A percentile compares a stretch with the other conserved stretches of the same genome.
Evolutionary conservation across 2,113 vertebrate species (phyloP).

Genomic region (Rousettus leschenaultii): DNA sequence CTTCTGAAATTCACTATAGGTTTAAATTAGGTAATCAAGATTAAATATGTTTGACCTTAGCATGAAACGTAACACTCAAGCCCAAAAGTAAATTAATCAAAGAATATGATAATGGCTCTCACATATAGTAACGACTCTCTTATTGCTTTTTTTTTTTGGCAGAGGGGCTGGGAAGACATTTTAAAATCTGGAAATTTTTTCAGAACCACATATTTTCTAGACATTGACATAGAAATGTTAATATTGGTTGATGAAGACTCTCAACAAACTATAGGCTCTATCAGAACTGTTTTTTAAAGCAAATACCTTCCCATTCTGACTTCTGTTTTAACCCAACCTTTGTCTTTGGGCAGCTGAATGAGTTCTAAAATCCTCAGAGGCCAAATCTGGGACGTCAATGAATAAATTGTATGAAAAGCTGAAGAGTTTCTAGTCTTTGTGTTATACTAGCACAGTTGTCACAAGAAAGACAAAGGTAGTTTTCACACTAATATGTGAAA

Average conservation of each 20-base stretch:
- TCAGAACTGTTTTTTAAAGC: background rate
- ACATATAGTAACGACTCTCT: background rate
- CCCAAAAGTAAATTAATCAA: background rate
- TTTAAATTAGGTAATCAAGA: constrained; percentile 13
- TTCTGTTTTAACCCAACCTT: background rate
- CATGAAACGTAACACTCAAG: background rate
- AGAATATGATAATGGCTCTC: background rate
- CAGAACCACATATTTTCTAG: background rate
- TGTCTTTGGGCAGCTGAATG: background rate
- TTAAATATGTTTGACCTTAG: background rate
- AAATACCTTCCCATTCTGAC: background rate
- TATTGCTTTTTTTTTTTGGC: background rate
- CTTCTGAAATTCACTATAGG: background rate
- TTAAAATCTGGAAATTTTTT: background rate
- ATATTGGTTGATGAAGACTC: background rate
- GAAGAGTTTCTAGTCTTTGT: background rate
- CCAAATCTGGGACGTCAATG: background rate
- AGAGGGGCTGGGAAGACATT: background rate
- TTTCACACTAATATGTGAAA: constrained; percentile 22
- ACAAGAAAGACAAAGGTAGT: background rate
- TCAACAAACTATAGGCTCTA: background rate
- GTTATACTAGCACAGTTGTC: background rate
- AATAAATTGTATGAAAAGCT: background rate
- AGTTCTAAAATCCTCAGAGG: background rate
- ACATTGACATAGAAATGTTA: background rate